Conservation (phyloP, 2,797 vertebrate genomes). For the Gastrophryne carolinensis region DNA sequence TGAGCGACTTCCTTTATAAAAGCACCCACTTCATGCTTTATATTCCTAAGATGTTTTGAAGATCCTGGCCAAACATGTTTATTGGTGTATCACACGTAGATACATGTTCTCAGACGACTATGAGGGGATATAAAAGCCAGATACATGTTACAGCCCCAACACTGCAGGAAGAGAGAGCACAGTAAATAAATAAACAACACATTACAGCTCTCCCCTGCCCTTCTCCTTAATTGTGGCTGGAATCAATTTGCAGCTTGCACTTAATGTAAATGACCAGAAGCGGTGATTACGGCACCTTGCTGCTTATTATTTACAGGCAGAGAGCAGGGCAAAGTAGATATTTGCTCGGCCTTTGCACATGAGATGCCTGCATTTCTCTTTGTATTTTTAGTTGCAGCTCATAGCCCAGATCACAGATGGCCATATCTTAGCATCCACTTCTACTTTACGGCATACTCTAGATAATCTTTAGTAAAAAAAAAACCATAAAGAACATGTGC, state of each 20-base stretch:
- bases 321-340: constrained; percentile 4
- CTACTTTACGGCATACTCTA: constrained; percentile 29
- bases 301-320: background rate
- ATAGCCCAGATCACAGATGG: constrained; percentile 18
- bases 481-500: constrained; percentile 38
- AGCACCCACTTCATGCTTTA: background rate
- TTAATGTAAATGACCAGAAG: constrained; percentile 3
- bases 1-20: background rate
- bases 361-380: background rate
- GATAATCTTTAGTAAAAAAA: constrained; percentile 28
- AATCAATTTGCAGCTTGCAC: constrained; percentile 24
- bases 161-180: background rate
- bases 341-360: constrained; percentile 2
- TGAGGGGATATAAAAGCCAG: constrained; percentile 15
- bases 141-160: constrained; percentile 27
- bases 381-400: background rate
- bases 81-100: background rate
- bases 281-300: constrained; percentile 9
- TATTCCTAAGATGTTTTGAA: background rate
- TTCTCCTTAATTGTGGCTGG: constrained; percentile 17
- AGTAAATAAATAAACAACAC: constrained; percentile 33
- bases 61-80: background rate
- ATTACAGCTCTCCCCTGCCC: constrained; percentile 29
- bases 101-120: background rate
- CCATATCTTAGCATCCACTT: constrained; percentile 6